Base-by-base conservation (phyloP, 2,888 invertebrate genomes). In the Dryobota labecula region DNA sequence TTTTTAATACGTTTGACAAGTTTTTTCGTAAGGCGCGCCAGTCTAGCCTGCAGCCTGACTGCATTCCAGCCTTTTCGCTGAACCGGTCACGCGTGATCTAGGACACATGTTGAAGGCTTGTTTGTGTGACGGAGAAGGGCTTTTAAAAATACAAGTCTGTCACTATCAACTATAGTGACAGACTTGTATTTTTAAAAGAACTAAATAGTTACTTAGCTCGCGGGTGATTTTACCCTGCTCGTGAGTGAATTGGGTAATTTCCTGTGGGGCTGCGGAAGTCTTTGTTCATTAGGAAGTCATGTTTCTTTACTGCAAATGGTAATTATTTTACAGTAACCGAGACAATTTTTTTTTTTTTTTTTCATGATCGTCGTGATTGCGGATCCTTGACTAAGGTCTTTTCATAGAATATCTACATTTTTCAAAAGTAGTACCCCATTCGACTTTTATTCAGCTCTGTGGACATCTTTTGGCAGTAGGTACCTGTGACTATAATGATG, bases 51-150 rank as follows among this genome's bases (percentile, higher is more conserved):
- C 68, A 30, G 36, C 30, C 49, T 13, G 78, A 78, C 86, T 70
- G 78, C 90, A 90, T 90, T 88, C 85, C 70, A 70, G 64, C 70
- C 67, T 89, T 90, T 90, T 90, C 88, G 84, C 79, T 63, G 58
- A 81, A 86, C 86, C 79, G 80, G 79, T 84, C 88, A 86, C 84
- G 84, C 80, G 82, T 88, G 87, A 91, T 88, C 91, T 91, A 90
- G 91, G 86, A 85, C 90, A 85, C 88, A 86, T 77, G 75, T 81
- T 77, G 90, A 91, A 92, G 91, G 92, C 88, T 89, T 43, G 54
- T 70, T 89, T 43, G 54, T 70, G 56, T 58, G 49, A 57, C 66
- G 43, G 85, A 84, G 85, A 87, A 88, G 84, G 88, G 87, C n/a
- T n/a, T n/a, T n/a, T n/a, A n/a, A n/a, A n/a, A n/a, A n/a, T n/a